phyloP scores from a whole-genome alignment of 2,113 vertebrate genomes.

The Archocentrus centrarchus region DNA sequence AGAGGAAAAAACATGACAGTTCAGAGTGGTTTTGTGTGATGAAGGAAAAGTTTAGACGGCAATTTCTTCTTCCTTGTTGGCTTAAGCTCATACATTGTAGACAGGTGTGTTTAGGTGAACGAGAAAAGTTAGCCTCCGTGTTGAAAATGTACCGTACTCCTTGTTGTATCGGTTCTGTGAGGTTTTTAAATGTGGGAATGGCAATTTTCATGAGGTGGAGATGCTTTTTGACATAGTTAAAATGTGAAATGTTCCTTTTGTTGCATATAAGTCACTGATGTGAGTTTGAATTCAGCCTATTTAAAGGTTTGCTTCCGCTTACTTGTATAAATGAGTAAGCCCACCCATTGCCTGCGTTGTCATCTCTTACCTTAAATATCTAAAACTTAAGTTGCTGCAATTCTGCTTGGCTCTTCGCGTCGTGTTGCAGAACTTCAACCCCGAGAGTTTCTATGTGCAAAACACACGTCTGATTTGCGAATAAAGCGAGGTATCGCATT shows the following conservation, averaged over 20 bases:
- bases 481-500: not conserved
- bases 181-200: not conserved
- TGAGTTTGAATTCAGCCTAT: conserved; percentile 20
- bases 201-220: not conserved
- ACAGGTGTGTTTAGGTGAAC: conserved; percentile 64
- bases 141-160: not conserved
- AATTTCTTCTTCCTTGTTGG: not conserved
- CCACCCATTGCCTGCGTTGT: not conserved
- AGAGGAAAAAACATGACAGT: not conserved
- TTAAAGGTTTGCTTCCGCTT: conserved; percentile 13
- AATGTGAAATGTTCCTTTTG: not conserved
- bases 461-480: not conserved
- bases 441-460: not conserved
- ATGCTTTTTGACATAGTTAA: not conserved
- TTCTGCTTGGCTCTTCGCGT: not conserved
- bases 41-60: conserved; percentile 17
- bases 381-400: conserved; percentile 15
- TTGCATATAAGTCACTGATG: not conserved
- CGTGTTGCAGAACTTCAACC: not conserved
- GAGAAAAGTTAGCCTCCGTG: conserved; percentile 48
- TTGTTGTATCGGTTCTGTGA: not conserved
- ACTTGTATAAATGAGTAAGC: not conserved
- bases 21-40: not conserved
- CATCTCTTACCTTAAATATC: not conserved
- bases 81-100: not conserved